Base-by-base conservation (phyloP, 2,113 vertebrate genomes). In the Hippopotamus amphibius region DNA sequence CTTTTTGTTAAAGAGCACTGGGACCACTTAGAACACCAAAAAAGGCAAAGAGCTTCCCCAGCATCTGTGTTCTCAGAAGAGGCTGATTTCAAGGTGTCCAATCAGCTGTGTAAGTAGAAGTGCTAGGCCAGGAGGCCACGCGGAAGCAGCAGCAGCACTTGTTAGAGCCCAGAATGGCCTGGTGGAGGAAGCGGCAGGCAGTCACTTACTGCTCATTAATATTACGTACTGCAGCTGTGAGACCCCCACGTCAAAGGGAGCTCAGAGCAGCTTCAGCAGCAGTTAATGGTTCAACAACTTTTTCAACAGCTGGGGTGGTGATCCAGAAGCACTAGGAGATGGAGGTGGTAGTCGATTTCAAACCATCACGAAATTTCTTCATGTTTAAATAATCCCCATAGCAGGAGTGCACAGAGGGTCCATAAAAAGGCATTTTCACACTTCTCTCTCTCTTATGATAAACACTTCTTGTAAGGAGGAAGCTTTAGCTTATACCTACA, bases 221-320 rank as follows among this genome's bases (percentile, higher is more conserved):
- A 92, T 95, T 82, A 92, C 74, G 95, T 57, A 95, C 89, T 94
- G 72, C 84, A 85, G 93, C 81, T 46, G 12, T 84, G 90, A 85
- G 76, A 82, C 95, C 89, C 88, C 74, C 89, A 59, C 93, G 97
- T 97, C 97, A 95, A 97, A 97, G 97, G 93, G 93, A 95, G 96
- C 87, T 95, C 68, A 68, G 87, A 96, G 89, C 80, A 92, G 83
- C 95, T 92, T 94, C 96, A 90, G 92, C 92, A 93, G 97, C 90
- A 95, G 92, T 94, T 98, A 98, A 97, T 95, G 93, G 80, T 74
- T 96, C 96, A 96, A 96, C 93, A 96, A 95, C 97, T 97, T 97
- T 97, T 92, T 81, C 96, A 96, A 97, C 97, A 97, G 97, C 95
- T 94, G 96, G 93, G 95, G 89, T 97, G 95, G 93, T 90, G 93